Percentiles rank a stretch among this genome's conserved stretches.
These are phyloP conservation scores for Eupelmus urozonus DNA, from an alignment of 2,888 invertebrate species.

Conservation along the genomic window DNA sequence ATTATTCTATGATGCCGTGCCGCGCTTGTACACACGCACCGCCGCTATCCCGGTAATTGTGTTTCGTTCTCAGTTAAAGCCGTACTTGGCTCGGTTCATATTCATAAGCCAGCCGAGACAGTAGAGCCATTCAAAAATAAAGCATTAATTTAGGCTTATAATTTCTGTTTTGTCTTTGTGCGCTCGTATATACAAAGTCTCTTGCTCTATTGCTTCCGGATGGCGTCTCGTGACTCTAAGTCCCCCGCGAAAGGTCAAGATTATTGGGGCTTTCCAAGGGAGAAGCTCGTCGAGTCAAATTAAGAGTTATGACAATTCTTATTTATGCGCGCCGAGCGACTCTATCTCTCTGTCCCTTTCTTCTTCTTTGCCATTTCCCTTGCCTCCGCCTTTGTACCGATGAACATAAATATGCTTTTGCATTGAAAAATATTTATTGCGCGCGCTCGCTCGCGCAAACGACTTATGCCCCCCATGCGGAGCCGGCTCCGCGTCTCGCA, in stretches of 20 bases:
- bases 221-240: background rate
- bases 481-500: background rate
- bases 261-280: slow-evolving; percentile 6
- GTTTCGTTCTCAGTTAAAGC: slow-evolving; percentile 38
- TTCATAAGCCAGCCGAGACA: slow-evolving; percentile 32
- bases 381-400: background rate
- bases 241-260: background rate
- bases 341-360: too few relatives aligned
- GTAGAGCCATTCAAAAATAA: slow-evolving; percentile 8
- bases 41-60: slow-evolving; percentile 41
- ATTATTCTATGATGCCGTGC: slow-evolving; percentile 51
- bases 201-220: too few relatives aligned
- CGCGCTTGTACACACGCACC: background rate
- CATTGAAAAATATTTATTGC: background rate
- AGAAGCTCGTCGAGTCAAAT: background rate
- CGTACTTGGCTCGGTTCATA: slow-evolving; percentile 40
- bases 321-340: background rate
- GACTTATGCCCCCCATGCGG: background rate
- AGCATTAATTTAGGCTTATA: slow-evolving; percentile 16
- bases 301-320: slow-evolving; percentile 15
- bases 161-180: background rate
- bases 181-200: too few relatives aligned
- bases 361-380: too few relatives aligned
- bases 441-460: too few relatives aligned
- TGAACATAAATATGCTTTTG: slow-evolving; percentile 1